phyloP scores from a whole-genome alignment of 2,113 vertebrate species.

The Platichthys flesus region DNA sequence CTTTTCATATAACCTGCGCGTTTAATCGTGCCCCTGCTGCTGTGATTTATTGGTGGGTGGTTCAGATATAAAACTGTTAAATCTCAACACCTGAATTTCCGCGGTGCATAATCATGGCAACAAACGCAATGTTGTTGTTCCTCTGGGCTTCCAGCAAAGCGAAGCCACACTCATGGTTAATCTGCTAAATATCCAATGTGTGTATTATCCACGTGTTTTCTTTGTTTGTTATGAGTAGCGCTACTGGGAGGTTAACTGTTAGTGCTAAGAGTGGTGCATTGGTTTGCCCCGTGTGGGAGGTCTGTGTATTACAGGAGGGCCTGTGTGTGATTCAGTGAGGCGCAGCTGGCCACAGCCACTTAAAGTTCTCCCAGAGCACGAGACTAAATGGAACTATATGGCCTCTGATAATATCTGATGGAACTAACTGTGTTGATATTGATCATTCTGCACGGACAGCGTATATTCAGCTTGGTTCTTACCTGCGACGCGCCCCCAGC shows the following conservation, averaged over 20 bases:
- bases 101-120: background rate
- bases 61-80: background rate
- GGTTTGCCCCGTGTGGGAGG: background rate
- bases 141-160: background rate
- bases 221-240: slow-evolving; percentile 1
- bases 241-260: slow-evolving; percentile 13
- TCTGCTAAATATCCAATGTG: background rate
- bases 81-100: background rate
- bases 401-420: slow-evolving; percentile 35
- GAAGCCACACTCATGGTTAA: background rate
- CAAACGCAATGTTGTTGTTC: background rate
- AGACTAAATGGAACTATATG: slow-evolving; percentile 27
- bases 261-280: background rate
- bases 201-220: background rate
- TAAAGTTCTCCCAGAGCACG: background rate
- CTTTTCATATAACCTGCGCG: background rate
- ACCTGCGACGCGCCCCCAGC: slow-evolving; percentile 8
- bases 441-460: slow-evolving; percentile 42
- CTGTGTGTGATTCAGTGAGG: slow-evolving; percentile 19
- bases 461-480: slow-evolving; percentile 11
- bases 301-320: background rate
- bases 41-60: background rate
- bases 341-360: slow-evolving; percentile 19
- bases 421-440: slow-evolving; percentile 35
- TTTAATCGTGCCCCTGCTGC: background rate